These are phyloP conservation scores for Diaphora mendica DNA, from an alignment of 2,888 invertebrate species.

Conservation along the genomic window DNA sequence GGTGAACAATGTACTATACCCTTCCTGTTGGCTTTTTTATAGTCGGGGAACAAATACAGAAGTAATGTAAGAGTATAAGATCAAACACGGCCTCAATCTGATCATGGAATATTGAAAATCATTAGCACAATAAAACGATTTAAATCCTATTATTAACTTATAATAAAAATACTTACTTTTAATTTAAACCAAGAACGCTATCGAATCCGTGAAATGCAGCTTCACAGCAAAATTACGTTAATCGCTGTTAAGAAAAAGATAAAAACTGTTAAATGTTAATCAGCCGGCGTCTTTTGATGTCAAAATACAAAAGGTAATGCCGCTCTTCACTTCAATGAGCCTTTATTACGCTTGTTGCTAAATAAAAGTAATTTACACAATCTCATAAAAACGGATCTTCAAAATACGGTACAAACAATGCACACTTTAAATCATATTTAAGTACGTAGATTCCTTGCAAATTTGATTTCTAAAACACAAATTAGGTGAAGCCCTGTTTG, in stretches of 20 bases:
- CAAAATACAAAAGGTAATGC: background rate
- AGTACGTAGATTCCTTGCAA: background rate
- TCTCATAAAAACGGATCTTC: background rate
- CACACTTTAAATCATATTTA: background rate
- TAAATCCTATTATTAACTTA: too few relatives aligned
- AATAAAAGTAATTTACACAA: background rate
- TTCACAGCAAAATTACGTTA: background rate
- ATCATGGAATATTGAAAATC: background rate
- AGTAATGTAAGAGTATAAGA: too few relatives aligned
- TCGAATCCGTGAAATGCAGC: constrained; percentile 1
- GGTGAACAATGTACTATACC: too few relatives aligned
- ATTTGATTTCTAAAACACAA: background rate
- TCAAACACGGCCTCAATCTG: background rate
- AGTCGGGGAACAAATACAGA: too few relatives aligned
- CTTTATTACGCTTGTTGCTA: background rate
- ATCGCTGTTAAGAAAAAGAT: background rate
- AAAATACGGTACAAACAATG: background rate
- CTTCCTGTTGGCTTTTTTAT: too few relatives aligned
- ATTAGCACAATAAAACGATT: background rate
- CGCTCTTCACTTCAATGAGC: constrained; percentile 4
- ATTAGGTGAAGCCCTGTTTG: background rate
- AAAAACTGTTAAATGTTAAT: constrained; percentile 41
- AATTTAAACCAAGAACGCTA: background rate
- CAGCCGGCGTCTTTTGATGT: constrained; percentile 42
- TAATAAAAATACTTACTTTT: background rate